Percentiles rank a stretch among this genome's conserved stretches.
Conservation (phyloP, 2,797 vertebrate species). For the Xiphorhynchus erythropygius region DNA sequence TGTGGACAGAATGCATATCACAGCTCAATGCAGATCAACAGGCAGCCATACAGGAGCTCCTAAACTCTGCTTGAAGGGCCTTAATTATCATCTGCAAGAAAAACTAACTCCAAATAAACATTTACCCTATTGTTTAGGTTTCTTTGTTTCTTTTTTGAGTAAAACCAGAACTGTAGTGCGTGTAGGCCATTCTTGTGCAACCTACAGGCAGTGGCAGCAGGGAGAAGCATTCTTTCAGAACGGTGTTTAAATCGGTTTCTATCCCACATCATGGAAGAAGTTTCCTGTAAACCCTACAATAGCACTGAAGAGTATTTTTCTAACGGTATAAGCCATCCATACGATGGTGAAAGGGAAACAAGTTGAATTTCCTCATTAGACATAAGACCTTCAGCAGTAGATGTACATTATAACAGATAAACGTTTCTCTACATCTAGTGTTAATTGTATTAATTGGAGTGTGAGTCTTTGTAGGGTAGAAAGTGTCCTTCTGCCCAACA, state of each 20-base stretch:
- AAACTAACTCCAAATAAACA: slow-evolving; percentile 84
- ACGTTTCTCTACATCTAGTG: slow-evolving; percentile 77
- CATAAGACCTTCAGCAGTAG: slow-evolving; percentile 70
- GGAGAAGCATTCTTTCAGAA: slow-evolving; percentile 67
- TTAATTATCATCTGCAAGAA: slow-evolving; percentile 76
- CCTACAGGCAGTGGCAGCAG: slow-evolving; percentile 64
- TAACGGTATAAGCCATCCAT: slow-evolving; percentile 74
- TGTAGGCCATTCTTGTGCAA: slow-evolving; percentile 77
- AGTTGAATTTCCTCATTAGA: slow-evolving; percentile 75
- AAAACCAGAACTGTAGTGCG: slow-evolving; percentile 80
- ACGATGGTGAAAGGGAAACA: slow-evolving; percentile 73
- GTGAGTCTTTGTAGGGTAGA: slow-evolving; percentile 72
- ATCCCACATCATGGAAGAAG: slow-evolving; percentile 61
- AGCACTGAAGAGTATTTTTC: slow-evolving; percentile 85
- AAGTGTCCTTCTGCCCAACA: slow-evolving; percentile 69
- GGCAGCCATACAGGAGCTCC: slow-evolving; percentile 96
- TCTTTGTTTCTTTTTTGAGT: slow-evolving; percentile 83
- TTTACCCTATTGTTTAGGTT: slow-evolving; percentile 85
- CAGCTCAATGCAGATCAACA: slow-evolving; percentile 92
- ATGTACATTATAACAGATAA: slow-evolving; percentile 76
- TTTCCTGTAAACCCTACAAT: slow-evolving; percentile 66
- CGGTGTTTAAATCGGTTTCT: slow-evolving; percentile 62
- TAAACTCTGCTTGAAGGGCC: slow-evolving; percentile 90
- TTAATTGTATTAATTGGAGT: slow-evolving; percentile 75
- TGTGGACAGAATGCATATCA: slow-evolving; percentile 95